Evolutionary conservation across 2,797 vertebrate genomes (phyloP), one percentile per base, ranked within the genome.

Genomic region (Pygocentrus nattereri): DNA sequence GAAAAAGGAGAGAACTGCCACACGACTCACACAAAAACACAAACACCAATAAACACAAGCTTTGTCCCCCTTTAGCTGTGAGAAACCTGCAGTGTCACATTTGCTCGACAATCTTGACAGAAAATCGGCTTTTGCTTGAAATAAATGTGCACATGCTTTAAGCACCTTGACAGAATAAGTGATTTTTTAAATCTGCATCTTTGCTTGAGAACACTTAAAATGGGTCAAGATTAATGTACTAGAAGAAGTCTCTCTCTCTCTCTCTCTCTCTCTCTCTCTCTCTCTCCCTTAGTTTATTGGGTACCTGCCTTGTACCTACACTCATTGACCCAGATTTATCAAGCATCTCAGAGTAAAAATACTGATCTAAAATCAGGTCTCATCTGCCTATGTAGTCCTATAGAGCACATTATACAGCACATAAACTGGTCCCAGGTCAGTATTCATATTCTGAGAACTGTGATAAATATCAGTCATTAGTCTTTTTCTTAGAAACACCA

Each of bases 211-310:
- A 67, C 38, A 70, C 10, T 15, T 58, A 19, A 84, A 85, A 75
- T 44, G 76, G 64, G 80, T 82, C 76, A 82, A 74, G 61, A 16
- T 82, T 44, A 44, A 76, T 58, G 61, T 12, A 80, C 16, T 12
- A n/a, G 4, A 44, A n/a, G n/a, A n/a, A n/a, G n/a, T 25, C 58
- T 59, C 8, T 4, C 58, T 8, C 58, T 18, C 50, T 34, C 34
- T 34, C 34, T 34, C 34, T 34, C 34, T 34, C 3, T 34, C 34
- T 34, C 34, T 34, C 34, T 3, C 34, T 34, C 34, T 34, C 34
- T 34, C 34, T 34, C 6, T 10, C 41, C 11, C 8, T 10, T 10
- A 44, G 10, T 44, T 10, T 44, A 11, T 44, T 44, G 12, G 41
- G 41, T 44, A 41, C 41, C 41, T 50, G 49, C 3, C 49, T 50